Conservation (phyloP, 2,888 invertebrate genomes). For the Eurytoma californica region DNA sequence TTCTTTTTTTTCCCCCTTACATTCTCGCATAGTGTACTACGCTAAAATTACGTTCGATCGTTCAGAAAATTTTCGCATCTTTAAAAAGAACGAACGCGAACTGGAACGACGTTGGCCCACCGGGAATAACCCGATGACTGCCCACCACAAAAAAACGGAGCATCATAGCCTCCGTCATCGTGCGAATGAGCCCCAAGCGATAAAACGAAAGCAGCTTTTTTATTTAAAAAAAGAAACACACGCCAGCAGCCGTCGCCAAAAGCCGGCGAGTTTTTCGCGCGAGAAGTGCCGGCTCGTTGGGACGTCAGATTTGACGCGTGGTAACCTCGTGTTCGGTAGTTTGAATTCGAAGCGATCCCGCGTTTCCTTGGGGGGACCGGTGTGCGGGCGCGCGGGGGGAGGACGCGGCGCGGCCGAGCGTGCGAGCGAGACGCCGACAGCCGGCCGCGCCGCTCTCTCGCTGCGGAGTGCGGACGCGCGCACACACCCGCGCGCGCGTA, state of each 20-base stretch:
- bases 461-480: background rate
- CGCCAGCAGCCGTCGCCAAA: too few species aligned
- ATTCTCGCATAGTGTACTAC: too few species aligned
- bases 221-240: too few species aligned
- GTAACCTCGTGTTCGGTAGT: constrained; percentile 74
- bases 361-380: constrained; percentile 72
- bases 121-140: background rate
- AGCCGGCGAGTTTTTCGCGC: background rate
- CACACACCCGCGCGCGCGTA: background rate
- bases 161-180: too few species aligned
- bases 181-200: too few species aligned
- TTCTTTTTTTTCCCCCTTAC: too few species aligned
- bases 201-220: too few species aligned
- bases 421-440: constrained; percentile 5
- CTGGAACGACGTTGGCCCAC: background rate
- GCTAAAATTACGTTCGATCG: too few species aligned
- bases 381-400: constrained; percentile 56
- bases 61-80: too few species aligned
- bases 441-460: background rate
- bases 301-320: constrained; percentile 75
- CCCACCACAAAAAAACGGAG: too few species aligned
- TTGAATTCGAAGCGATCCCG: constrained; percentile 75
- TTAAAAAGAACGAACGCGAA: too few species aligned
- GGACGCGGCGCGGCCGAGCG: background rate
- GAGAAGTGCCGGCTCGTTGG: constrained; percentile 13